Base-by-base conservation (phyloP, 2,888 invertebrate genomes). In the Bombylius discolor region DNA sequence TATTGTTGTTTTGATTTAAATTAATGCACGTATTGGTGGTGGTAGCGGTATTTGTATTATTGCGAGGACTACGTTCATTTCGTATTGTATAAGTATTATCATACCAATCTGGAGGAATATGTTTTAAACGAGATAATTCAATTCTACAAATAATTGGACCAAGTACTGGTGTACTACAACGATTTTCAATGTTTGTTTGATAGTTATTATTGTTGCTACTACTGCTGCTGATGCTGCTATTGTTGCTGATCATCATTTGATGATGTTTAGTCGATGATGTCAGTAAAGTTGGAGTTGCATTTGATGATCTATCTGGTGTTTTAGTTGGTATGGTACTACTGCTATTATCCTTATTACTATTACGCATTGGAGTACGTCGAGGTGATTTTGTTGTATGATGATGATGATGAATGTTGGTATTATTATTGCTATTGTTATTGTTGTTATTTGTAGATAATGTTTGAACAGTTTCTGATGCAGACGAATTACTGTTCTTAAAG, bases 101-200 rank as follows among this genome's bases (percentile, higher is more conserved):
- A 52, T 66, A 66, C 70, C 70, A 69, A 54, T 70, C 70, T 11
- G 66, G 61, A n/a, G 65, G 65, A 50, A 70, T 63, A 11, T 67
- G 67, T 13, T 63, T 60, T 58, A 73, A 60, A 33, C 70, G 70
- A 23, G 66, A 66, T 51, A 73, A 62, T 56, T 72, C 71, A 36
- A 73, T 72, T 61, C 67, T 68, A 61, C 73, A 73, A 51, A 72
- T 68, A 23, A 72, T 56, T 31, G 70, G 65, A 34, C 56, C 54
- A 42, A 51, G 55, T 50, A 45, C n/a, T 45, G n/a, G 45, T 45
- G 45, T 45, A 45, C 12, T n/a, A 45, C 14, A 61, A 62, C 56
- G 65, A 62, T 54, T 61, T 56, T 45, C 14, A 45, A 51, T 60
- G 55, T 60, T 23, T 23, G 23, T 23, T 23, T 23, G 23, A 23